phyloP scores from a whole-genome alignment of 2,797 vertebrate species.

The Cirrhinus mrigala region DNA sequence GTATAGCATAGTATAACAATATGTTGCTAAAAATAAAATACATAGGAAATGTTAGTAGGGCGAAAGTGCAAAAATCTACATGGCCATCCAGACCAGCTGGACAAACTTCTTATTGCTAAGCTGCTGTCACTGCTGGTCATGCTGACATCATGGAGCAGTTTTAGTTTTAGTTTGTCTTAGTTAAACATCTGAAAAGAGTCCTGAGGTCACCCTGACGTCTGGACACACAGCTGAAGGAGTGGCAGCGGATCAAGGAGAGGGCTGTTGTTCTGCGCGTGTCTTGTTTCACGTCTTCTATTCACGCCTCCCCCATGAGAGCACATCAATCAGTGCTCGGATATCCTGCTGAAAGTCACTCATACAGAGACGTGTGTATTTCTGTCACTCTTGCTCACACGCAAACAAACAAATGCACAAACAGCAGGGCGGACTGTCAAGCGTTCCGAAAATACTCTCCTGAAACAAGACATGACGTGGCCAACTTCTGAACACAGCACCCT shows the following conservation, averaged over 20 bases:
- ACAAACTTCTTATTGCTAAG: neutral
- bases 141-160: slow-evolving; percentile 43
- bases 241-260: slow-evolving; percentile 33
- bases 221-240: slow-evolving; percentile 43
- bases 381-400: slow-evolving; percentile 6
- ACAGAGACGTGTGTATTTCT: slow-evolving; percentile 34
- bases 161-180: slow-evolving; percentile 17
- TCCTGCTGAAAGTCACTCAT: slow-evolving; percentile 44
- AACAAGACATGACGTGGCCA: neutral
- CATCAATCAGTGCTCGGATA: slow-evolving; percentile 43
- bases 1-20: neutral
- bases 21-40: neutral
- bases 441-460: slow-evolving; percentile 24
- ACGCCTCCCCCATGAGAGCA: slow-evolving; percentile 2
- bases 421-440: slow-evolving; percentile 2
- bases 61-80: neutral
- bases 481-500: slow-evolving; percentile 7
- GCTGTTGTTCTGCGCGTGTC: slow-evolving; percentile 17
- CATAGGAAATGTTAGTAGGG: neutral
- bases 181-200: slow-evolving; percentile 23
- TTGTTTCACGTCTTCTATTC: slow-evolving; percentile 28
- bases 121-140: slow-evolving; percentile 19
- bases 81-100: neutral
- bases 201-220: slow-evolving; percentile 34
- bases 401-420: slow-evolving; percentile 23